Conservation (phyloP, 1,140 invertebrate species). For the Charaxes varanes region DNA sequence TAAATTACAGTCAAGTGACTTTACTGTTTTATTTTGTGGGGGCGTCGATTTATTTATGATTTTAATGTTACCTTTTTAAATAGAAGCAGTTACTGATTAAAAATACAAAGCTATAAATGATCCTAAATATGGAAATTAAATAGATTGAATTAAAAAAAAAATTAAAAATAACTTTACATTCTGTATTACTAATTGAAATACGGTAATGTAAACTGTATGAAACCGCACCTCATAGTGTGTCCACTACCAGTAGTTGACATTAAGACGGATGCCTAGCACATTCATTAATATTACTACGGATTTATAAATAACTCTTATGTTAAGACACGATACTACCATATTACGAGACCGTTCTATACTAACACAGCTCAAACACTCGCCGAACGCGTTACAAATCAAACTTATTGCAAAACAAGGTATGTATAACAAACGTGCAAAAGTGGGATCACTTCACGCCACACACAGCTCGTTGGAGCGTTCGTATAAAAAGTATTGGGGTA, state of each 20-base stretch:
- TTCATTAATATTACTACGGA: constrained; percentile 54
- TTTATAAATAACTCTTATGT: constrained; percentile 51
- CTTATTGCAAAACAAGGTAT: constrained; percentile 17
- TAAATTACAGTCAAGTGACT: no score
- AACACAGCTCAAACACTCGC: constrained; percentile 25
- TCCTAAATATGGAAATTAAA: no score
- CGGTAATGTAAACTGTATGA: no score
- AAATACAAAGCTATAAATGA: no score
- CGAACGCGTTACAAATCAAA: constrained; percentile 22
- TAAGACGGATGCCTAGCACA: constrained; percentile 59
- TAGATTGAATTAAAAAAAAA: no score
- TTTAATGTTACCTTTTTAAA: no score
- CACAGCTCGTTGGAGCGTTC: constrained; percentile 17
- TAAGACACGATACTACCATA: constrained; percentile 35
- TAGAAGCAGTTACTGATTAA: no score
- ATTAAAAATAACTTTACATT: constrained; percentile 6
- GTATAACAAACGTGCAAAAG: constrained; percentile 58
- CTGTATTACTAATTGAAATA: no score
- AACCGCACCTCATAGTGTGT: constrained; percentile 30
- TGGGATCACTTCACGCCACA: constrained; percentile 34
- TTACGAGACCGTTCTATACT: constrained; percentile 18
- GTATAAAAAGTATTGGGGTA: constrained; percentile 44
- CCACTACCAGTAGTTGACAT: constrained; percentile 33
- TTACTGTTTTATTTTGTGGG: no score
- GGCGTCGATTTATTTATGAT: no score